These are phyloP conservation scores for Aphis gossypii DNA, from an alignment of 1,140 invertebrate species.

Conservation along the genomic window DNA sequence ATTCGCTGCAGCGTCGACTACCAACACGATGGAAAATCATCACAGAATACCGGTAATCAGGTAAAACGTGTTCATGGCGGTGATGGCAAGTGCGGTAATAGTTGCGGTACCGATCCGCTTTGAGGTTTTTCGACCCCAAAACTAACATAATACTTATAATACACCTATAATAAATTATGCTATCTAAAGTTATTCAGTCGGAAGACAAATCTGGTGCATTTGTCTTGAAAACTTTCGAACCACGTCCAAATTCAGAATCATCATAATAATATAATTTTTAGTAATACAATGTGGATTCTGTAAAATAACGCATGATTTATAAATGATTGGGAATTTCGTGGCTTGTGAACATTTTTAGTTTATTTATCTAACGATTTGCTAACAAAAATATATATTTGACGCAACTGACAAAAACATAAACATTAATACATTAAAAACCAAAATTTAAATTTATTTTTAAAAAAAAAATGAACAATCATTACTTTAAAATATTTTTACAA, in stretches of 20 bases:
- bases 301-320: background rate
- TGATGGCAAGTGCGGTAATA: slow-evolving; percentile 36
- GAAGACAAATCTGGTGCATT: background rate
- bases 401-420: background rate
- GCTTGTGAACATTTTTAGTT: background rate
- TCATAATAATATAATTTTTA: background rate
- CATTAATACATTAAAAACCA: background rate
- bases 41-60: slow-evolving; percentile 54
- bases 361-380: background rate
- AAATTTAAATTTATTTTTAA: background rate
- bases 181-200: no score
- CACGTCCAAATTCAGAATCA: background rate
- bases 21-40: slow-evolving; percentile 37
- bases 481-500: background rate
- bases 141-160: background rate
- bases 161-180: no score
- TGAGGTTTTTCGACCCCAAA: background rate
- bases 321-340: background rate
- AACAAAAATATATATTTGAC: background rate
- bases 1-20: slow-evolving; percentile 29
- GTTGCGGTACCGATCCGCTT: slow-evolving; percentile 32
- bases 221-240: background rate
- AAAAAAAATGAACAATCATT: background rate
- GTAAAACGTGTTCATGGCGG: slow-evolving; percentile 47
- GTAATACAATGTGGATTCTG: background rate